phyloP scores from a whole-genome alignment of 2,888 invertebrate species.

The Hyalella azteca region DNA sequence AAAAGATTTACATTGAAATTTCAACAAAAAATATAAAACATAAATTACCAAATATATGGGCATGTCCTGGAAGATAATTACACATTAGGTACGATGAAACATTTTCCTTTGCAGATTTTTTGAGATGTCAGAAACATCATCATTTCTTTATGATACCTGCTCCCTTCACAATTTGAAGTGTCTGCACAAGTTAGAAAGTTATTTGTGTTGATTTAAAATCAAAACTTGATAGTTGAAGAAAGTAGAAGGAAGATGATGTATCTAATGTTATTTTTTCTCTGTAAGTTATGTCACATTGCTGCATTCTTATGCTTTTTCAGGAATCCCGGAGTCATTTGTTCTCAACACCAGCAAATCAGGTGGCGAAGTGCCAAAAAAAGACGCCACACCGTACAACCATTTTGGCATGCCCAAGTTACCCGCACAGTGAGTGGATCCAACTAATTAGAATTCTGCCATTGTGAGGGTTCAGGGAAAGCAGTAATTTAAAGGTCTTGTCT shows the following conservation, averaged over 20 bases:
- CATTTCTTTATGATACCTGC: no score
- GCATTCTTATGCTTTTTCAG: neutral
- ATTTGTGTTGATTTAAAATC: neutral
- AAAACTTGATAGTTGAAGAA: neutral
- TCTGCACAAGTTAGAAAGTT: neutral
- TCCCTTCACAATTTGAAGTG: neutral
- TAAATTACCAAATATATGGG: no score
- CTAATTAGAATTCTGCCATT: no score
- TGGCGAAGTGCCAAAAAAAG: constrained; percentile 36
- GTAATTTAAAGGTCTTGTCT: no score
- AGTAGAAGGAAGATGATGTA: neutral
- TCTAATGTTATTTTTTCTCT: neutral
- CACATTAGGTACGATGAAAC: no score
- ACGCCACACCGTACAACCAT: constrained; percentile 44
- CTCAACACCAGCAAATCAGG: neutral
- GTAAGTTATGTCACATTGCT: neutral
- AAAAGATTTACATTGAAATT: neutral
- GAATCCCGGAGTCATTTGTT: neutral
- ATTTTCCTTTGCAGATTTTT: no score
- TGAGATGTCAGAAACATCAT: no score
- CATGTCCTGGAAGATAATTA: no score
- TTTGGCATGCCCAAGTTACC: constrained; percentile 50
- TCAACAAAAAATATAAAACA: no score
- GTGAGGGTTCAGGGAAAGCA: no score
- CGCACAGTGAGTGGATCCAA: constrained; percentile 40